Conservation (phyloP, 2,888 invertebrate genomes). For the Papilio elwesi region DNA sequence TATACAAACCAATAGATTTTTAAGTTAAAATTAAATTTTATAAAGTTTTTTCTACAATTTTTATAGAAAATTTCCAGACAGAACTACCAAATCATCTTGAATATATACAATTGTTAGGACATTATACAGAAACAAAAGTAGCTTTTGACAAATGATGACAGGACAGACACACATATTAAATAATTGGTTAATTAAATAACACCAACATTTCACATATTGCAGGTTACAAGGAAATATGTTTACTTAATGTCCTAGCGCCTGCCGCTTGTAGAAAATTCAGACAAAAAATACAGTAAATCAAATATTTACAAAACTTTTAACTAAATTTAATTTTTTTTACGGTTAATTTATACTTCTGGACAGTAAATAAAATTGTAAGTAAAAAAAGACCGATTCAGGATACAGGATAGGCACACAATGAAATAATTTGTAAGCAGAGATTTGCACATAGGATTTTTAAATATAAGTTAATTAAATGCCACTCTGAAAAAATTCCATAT, state of each 20-base stretch:
- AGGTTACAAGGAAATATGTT: conserved; percentile 6
- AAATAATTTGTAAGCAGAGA: background rate
- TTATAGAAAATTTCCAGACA: background rate
- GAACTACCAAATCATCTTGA: background rate
- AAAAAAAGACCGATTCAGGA: background rate
- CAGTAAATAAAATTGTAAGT: background rate
- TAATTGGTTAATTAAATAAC: conserved; percentile 17
- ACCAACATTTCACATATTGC: conserved; percentile 20
- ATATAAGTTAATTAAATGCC: background rate
- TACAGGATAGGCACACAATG: background rate
- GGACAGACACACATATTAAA: background rate
- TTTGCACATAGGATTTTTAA: background rate
- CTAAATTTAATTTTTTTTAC: too few relatives aligned
- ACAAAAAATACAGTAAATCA: conserved; percentile 18
- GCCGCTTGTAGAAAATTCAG: conserved; percentile 17
- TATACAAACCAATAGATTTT: background rate
- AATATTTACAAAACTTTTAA: conserved; percentile 32
- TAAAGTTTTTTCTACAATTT: conserved; percentile 4
- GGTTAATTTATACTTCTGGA: too few relatives aligned
- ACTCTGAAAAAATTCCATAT: background rate
- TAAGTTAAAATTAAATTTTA: background rate
- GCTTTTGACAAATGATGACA: background rate
- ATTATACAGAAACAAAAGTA: background rate
- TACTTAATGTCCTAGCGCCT: conserved; percentile 13
- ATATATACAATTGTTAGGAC: conserved; percentile 27